Evolutionary conservation across 2,797 vertebrate species (phyloP).

Genomic region (Pseudopleuronectes americanus): DNA sequence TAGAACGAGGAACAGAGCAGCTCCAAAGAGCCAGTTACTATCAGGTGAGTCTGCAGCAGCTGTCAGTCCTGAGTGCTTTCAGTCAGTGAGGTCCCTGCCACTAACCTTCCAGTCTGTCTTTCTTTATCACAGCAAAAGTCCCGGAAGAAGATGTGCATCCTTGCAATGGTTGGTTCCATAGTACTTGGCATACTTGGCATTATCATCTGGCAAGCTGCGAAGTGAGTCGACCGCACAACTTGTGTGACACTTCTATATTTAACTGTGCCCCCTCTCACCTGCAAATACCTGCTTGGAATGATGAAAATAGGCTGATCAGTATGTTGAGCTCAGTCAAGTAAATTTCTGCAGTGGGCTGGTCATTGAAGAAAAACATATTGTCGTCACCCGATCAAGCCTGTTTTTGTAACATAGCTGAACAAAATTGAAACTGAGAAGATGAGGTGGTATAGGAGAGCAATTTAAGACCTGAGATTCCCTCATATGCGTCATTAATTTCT

Average conservation of each 20-base stretch:
- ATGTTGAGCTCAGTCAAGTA: not conserved
- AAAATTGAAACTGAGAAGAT: constrained; percentile 65
- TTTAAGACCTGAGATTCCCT: constrained; percentile 30
- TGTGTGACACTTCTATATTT: constrained; percentile 47
- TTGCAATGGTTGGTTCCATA: constrained; percentile 86
- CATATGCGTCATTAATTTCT: constrained; percentile 38
- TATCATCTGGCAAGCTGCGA: constrained; percentile 80
- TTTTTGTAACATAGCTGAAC: constrained; percentile 74
- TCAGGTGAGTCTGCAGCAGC: constrained; percentile 84
- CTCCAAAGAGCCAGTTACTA: constrained; percentile 92
- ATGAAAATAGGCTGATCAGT: constrained; percentile 25
- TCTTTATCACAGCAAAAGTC: constrained; percentile 90
- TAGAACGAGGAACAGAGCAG: constrained; percentile 92
- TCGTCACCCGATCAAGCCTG: constrained; percentile 68
- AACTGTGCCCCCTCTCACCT: constrained; percentile 34
- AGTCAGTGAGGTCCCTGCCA: not conserved
- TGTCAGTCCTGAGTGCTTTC: not conserved
- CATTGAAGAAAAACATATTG: constrained; percentile 38
- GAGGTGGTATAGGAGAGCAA: constrained; percentile 11
- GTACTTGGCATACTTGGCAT: constrained; percentile 82
- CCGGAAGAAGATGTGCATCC: constrained; percentile 97
- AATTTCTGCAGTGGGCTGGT: constrained; percentile 3
- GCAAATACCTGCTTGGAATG: constrained; percentile 46
- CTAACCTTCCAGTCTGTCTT: constrained; percentile 30
- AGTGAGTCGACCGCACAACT: constrained; percentile 69